Conservation (phyloP, 2,888 invertebrate genomes). For the Eledone cirrhosa region DNA sequence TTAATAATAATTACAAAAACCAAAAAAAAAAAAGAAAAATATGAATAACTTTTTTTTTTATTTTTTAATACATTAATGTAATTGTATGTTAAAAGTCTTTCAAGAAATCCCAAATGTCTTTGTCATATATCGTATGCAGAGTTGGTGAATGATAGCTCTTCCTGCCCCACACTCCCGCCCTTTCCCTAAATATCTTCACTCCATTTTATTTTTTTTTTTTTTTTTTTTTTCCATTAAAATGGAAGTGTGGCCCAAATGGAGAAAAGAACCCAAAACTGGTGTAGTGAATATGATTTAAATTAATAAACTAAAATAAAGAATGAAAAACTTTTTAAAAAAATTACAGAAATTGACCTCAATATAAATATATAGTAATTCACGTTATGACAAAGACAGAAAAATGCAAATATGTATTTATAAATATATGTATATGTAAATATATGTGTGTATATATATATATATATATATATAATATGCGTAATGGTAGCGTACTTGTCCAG, state of each 20-base stretch:
- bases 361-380: no score
- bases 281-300: no score
- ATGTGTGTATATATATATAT: no score
- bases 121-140: constrained; percentile 17
- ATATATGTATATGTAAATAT: no score
- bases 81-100: constrained; percentile 27
- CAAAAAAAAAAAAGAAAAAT: constrained; percentile 9
- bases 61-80: constrained; percentile 27
- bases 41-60: not conserved
- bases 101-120: constrained; percentile 19
- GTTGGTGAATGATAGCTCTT: constrained; percentile 16
- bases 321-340: not conserved
- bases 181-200: not conserved
- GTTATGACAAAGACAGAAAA: constrained; percentile 16
- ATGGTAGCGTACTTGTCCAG: no score
- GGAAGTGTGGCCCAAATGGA: no score
- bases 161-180: not conserved
- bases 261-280: no score
- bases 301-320: no score
- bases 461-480: no score
- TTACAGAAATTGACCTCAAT: not conserved
- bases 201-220: not conserved
- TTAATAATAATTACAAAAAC: not conserved
- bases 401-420: no score
- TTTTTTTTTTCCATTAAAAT: no score